These are phyloP conservation scores for Hymenochirus boettgeri DNA, from an alignment of 2,113 vertebrate genomes.

Conservation along the genomic window DNA sequence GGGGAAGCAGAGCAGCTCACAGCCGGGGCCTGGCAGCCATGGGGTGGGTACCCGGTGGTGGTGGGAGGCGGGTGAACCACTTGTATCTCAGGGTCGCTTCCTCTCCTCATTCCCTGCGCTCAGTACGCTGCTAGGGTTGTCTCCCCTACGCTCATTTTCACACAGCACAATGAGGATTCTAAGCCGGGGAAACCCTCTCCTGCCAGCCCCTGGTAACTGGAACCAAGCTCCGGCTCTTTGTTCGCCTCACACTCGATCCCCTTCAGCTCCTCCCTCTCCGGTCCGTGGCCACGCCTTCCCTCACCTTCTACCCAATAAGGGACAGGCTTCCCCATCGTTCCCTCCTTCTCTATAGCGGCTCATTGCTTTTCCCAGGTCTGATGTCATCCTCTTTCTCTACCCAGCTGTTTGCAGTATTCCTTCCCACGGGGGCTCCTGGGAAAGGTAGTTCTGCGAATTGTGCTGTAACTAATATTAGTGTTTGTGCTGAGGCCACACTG, in stretches of 20 bases:
- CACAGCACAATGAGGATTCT: constrained; percentile 40
- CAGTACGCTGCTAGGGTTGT: constrained; percentile 17
- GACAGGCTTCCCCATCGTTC: rapidly evolving
- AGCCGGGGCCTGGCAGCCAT: constrained; percentile 21
- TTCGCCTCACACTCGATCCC: constrained; percentile 45
- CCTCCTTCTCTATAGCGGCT: not conserved
- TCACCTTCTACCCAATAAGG: not conserved
- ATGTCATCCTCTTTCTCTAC: not conserved
- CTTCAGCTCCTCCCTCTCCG: constrained; percentile 18
- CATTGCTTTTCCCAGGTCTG: not conserved
- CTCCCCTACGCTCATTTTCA: constrained; percentile 16
- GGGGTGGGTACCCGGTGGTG: constrained; percentile 18
- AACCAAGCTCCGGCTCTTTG: constrained; percentile 55
- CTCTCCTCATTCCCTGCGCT: constrained; percentile 24
- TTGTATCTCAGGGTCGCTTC: constrained; percentile 40
- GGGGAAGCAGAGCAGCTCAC: not conserved
- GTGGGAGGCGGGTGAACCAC: constrained; percentile 5
- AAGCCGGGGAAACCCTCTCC: constrained; percentile 8
- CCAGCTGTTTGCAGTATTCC: too few relatives aligned
- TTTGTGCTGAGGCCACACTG: too few relatives aligned
- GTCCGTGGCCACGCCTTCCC: constrained; percentile 7
- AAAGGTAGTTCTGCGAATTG: too few relatives aligned
- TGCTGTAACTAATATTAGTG: too few relatives aligned
- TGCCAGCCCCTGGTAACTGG: constrained; percentile 36
- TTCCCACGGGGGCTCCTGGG: too few relatives aligned